Percentiles rank a stretch among this genome's conserved stretches.
Conservation (phyloP, 2,113 vertebrate species). For the Eretmochelys imbricata region DNA sequence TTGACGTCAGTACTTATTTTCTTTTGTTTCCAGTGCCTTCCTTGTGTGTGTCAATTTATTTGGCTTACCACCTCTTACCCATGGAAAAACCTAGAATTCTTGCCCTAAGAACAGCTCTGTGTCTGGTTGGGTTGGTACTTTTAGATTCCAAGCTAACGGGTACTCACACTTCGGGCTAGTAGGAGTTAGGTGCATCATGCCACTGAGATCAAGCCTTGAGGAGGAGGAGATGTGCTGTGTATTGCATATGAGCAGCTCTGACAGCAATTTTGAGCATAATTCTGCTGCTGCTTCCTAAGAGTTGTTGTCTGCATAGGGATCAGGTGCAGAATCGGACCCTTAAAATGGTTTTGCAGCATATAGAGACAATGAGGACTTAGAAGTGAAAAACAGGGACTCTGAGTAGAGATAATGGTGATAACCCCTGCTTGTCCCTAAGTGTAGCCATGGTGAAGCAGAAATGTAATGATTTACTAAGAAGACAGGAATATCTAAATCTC, state of each 20-base stretch:
- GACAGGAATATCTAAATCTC: not conserved
- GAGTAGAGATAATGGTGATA: not conserved
- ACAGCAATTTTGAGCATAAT: not conserved
- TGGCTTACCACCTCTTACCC: not conserved
- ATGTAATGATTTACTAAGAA: not conserved
- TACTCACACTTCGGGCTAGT: not conserved
- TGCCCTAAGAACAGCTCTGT: not conserved
- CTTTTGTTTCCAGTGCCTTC: not conserved
- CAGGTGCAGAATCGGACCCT: not conserved
- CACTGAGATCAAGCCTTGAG: not conserved
- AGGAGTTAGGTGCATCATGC: not conserved
- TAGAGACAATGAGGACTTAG: not conserved
- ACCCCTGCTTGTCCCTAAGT: not conserved
- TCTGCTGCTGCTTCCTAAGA: not conserved
- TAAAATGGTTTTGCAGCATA: not conserved
- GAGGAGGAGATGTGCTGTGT: not conserved
- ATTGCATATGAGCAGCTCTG: not conserved
- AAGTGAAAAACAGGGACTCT: not conserved
- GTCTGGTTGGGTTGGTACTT: not conserved
- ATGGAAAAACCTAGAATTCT: not conserved
- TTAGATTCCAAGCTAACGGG: not conserved
- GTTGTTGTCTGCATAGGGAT: not conserved
- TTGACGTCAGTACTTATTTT: not conserved
- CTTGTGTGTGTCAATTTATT: not conserved
- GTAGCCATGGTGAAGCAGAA: not conserved